phyloP scores from a whole-genome alignment of 2,888 invertebrate genomes.

The Eupithecia insigniata region DNA sequence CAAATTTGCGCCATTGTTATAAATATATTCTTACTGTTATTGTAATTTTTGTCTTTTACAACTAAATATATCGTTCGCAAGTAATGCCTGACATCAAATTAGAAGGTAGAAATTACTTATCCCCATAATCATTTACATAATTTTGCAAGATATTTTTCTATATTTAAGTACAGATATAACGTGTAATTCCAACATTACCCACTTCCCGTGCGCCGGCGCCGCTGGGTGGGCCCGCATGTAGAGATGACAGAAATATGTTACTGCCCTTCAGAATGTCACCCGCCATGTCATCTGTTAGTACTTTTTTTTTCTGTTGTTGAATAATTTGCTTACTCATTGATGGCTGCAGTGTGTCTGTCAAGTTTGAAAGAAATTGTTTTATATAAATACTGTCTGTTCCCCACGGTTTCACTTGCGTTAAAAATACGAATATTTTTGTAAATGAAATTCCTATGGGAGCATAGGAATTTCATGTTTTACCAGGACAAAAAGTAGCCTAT shows the following conservation, averaged over 20 bases:
- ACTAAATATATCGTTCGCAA: background rate
- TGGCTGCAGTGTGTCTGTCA: constrained; percentile 21
- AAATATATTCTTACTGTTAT: no score
- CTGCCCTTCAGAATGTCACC: constrained; percentile 50
- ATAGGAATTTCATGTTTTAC: no score
- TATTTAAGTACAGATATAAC: background rate
- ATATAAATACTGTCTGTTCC: no score
- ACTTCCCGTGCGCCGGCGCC: constrained; percentile 9
- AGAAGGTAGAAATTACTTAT: background rate
- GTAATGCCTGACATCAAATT: background rate
- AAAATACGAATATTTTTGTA: no score
- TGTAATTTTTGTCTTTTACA: background rate
- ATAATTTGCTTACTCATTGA: constrained; percentile 19
- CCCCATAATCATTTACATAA: background rate
- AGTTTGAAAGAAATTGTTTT: constrained; percentile 12
- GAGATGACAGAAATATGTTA: constrained; percentile 64
- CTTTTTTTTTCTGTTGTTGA: constrained; percentile 20
- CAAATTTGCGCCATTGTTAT: no score
- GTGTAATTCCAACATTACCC: constrained; percentile 5
- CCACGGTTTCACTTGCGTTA: no score
- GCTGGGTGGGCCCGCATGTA: constrained; percentile 51
- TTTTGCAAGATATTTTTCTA: background rate
- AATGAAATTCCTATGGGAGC: no score
- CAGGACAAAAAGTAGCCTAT: no score
- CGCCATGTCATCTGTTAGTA: constrained; percentile 48